Base-by-base conservation (phyloP, 2,888 invertebrate genomes). In the Cantharis rustica region DNA sequence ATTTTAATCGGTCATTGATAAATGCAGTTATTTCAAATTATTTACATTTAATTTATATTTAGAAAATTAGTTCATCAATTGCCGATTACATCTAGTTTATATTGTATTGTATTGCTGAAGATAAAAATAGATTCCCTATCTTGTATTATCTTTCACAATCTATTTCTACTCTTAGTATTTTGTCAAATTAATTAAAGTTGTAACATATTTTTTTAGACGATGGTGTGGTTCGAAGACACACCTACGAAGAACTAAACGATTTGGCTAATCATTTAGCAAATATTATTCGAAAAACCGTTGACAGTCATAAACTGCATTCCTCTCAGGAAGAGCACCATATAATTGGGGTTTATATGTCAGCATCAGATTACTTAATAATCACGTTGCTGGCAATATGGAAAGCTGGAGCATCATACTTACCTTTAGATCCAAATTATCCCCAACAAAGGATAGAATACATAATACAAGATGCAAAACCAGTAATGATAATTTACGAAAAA, bases 321-420 rank as follows among this genome's bases (percentile, higher is more conserved):
- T 83, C 89, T 7, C 93, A 94, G 85, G 85, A 88, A 3, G 95
- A 95, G 85, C 92, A 93, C 0, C 93, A 88, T 82, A 92, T 95
- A 10, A 90, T 96, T 0, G 95, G 94, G 0, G 93, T 96, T 0
- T 94, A 94, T 84, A 93, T 96, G 92, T 91, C 92, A 79, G 95
- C 96, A 0, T 92, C 93, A 3, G 93, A 95, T 83, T 90, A 88
- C 47, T 85, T 94, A 75, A 90, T 96, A 10, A 89, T 91, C 27
- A 88, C 93, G 0, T 87, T 96, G 17, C 86, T 96, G 78, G 92
- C 95, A 0, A 92, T 93, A 71, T 93, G 95, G 92, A 96, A 96
- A 88, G 90, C 94, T 0, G 96, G 96, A 0, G 94, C 94, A 16
- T 94, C 96, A 0, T 97, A 96, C 87, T 89, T 96, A 71, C 96